Percentiles rank a stretch among this genome's conserved stretches.
Conservation (phyloP, 2,797 vertebrate species). For the Labeo calbasu region DNA sequence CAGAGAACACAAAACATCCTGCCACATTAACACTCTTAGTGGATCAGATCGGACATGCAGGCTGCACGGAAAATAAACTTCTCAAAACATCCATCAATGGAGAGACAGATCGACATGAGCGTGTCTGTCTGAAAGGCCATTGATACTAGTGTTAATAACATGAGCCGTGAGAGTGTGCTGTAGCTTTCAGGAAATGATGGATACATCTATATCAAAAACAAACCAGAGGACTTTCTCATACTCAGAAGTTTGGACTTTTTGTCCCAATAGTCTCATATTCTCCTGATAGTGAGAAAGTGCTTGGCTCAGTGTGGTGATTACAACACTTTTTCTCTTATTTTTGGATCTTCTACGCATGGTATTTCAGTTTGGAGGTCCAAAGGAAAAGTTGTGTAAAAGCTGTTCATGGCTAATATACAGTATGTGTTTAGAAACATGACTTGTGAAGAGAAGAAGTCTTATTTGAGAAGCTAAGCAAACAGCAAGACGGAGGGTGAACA, state of each 20-base stretch:
- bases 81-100: conserved; percentile 63
- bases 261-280: conserved; percentile 19
- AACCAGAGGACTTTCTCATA: conserved; percentile 43
- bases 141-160: conserved; percentile 64
- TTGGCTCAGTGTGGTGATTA: not conserved
- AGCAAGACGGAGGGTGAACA: conserved; percentile 43
- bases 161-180: conserved; percentile 51
- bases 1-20: conserved; percentile 30
- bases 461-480: conserved; percentile 52
- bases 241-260: conserved; percentile 31
- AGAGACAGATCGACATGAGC: conserved; percentile 72
- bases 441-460: conserved; percentile 24
- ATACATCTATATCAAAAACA: conserved; percentile 10
- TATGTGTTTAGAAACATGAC: not conserved
- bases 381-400: not conserved
- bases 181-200: conserved; percentile 26
- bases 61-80: conserved; percentile 58
- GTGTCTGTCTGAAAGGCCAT: conserved; percentile 79
- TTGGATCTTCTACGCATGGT: not conserved
- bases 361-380: not conserved
- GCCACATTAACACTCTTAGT: conserved; percentile 29
- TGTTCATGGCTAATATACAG: not conserved
- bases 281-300: conserved; percentile 45
- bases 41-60: conserved; percentile 72
- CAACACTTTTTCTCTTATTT: conserved; percentile 30